A percentile compares a stretch with the other conserved stretches of the same genome.
Conservation (phyloP, 2,888 invertebrate species). For the Tetranychus truncatus region DNA sequence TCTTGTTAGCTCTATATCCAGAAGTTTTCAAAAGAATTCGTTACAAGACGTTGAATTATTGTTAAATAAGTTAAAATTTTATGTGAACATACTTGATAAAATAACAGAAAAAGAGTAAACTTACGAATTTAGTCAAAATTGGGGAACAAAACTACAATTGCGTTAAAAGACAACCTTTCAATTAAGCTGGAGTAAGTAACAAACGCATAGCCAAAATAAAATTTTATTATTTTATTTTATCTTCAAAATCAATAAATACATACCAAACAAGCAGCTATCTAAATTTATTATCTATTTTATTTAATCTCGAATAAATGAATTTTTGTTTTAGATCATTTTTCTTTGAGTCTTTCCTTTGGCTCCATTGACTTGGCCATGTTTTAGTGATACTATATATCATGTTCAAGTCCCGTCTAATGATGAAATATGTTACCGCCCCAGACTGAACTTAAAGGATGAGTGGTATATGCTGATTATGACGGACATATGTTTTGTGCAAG, state of each 20-base stretch:
- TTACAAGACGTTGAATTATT: not conserved
- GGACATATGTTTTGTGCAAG: not conserved
- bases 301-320: too few species aligned
- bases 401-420: not conserved
- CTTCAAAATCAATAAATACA: too few species aligned
- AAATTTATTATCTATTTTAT: too few species aligned
- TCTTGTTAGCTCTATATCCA: not conserved
- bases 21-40: not conserved
- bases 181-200: too few species aligned
- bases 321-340: not conserved
- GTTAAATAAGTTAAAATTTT: conserved; percentile 4
- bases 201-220: too few species aligned
- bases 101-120: not conserved
- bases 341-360: not conserved
- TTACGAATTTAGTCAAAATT: too few species aligned
- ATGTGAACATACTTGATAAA: not conserved
- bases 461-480: not conserved
- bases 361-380: not conserved
- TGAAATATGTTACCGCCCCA: not conserved
- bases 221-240: too few species aligned
- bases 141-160: too few species aligned
- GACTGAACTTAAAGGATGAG: not conserved
- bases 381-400: not conserved
- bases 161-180: too few species aligned
- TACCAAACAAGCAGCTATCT: too few species aligned